Percentiles rank a stretch among this genome's conserved stretches.
These are phyloP conservation scores for Rutpela maculata DNA, from an alignment of 2,888 invertebrate species.

Conservation along the genomic window DNA sequence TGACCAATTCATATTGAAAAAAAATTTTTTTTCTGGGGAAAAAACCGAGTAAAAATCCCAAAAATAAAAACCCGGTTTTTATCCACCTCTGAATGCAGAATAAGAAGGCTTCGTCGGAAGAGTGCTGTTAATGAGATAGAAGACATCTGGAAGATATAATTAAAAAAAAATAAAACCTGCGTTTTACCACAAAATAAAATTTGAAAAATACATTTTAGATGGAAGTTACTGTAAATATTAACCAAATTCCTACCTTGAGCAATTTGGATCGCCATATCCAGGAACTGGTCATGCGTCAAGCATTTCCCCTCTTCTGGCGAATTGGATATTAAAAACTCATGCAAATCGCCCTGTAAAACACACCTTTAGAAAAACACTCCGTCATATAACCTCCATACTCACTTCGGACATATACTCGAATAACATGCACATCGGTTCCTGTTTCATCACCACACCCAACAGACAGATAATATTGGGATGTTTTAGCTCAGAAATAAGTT, in stretches of 20 bases:
- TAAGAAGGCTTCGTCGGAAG: no score
- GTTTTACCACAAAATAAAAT: no score
- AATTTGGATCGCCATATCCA: constrained; percentile 94
- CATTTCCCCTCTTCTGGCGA: constrained; percentile 90
- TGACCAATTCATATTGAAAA: no score
- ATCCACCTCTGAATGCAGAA: no score
- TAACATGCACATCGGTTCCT: constrained; percentile 95
- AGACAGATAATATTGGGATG: constrained; percentile 98
- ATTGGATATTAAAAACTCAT: constrained; percentile 94
- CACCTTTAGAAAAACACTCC: constrained; percentile 27
- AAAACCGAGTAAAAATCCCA: no score
- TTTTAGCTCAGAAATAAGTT: constrained; percentile 93
- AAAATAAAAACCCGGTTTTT: no score
- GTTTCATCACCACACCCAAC: constrained; percentile 91
- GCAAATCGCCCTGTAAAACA: constrained; percentile 88
- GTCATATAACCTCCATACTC: constrained; percentile 39
- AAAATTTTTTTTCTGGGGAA: no score
- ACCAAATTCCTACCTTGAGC: constrained; percentile 75
- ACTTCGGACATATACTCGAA: constrained; percentile 96
- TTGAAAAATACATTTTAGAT: no score
- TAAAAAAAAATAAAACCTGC: no score
- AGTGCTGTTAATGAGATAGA: no score
- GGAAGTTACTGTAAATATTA: no score
- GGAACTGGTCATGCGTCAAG: constrained; percentile 88
- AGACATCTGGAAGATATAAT: no score